Base-by-base conservation (phyloP, 2,888 invertebrate genomes). In the Caenorhabditis panamensis region DNA sequence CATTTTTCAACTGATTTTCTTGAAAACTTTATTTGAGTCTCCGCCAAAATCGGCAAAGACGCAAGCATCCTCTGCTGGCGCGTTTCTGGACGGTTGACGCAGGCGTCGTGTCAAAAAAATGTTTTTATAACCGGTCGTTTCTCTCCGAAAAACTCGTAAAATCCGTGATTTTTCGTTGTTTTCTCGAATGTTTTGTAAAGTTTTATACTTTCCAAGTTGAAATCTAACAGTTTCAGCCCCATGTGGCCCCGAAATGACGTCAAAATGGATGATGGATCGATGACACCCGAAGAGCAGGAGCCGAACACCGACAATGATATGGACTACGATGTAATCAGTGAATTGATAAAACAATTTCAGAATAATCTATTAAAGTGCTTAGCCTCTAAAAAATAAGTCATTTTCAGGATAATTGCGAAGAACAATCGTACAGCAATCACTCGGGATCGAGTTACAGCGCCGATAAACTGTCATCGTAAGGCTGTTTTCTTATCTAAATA, bases 211-310 rank as follows among this genome's bases (percentile, higher is more conserved):
- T 41, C 6, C 9, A 24, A 26, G 20, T 18, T 9, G 4, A 54
- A 26, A 13, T 28, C 18, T 1, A 3, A 8, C 2, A 22, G 8
- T 64, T 67, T 41, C 67, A 67, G 76, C 13, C 62, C 22, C 37
- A 78, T 78, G 77, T 78, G 64, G 64, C 41, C 63, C 16, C 69
- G 67, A 20, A 68, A 75, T 80, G 75, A 80, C 22, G 51, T 71
- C 18, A 58, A 51, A 41, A 80, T 80, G 75, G 80, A 80, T 13
- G 80, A 80, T 16, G 75, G 78, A 36, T 78, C 78, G 64, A 67
- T 79, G 73, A 68, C 79, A 59, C 72, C 72, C 1, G 79, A 68
- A 62, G 76, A 76, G 18, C 73, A 68, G 28, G 72, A 78, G n/a
- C 51, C 49, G 3, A 26, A 24, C 18, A 31, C 22, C n/a, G 79